phyloP scores from a whole-genome alignment of 2,888 invertebrate genomes.

The Nephrocerus scutellatus region DNA sequence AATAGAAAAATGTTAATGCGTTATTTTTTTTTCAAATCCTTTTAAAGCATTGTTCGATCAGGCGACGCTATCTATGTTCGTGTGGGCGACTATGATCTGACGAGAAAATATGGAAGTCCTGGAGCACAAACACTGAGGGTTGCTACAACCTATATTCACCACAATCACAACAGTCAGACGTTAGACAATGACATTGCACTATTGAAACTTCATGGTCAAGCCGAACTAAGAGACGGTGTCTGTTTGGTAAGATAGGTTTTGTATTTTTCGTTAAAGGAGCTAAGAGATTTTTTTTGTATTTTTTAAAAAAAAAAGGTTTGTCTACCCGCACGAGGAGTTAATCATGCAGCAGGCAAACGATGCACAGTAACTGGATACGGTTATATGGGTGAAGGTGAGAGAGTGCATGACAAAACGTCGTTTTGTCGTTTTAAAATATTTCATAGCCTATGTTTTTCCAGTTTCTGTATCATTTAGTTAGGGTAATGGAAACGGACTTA shows the following conservation, averaged over 20 bases:
- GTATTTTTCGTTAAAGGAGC: not conserved
- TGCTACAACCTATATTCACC: constrained; percentile 89
- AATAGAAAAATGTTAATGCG: not conserved
- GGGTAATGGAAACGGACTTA: no score
- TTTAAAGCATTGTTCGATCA: constrained; percentile 75
- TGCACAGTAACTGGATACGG: constrained; percentile 93
- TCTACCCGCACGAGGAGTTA: constrained; percentile 80
- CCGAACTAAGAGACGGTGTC: constrained; percentile 77
- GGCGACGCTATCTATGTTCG: constrained; percentile 90
- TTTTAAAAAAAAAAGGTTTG: constrained; percentile 57
- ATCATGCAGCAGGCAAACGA: constrained; percentile 80
- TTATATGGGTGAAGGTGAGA: constrained; percentile 87
- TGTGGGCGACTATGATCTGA: constrained; percentile 87
- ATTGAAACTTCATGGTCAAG: constrained; percentile 80
- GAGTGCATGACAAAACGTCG: no score
- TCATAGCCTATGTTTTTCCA: no score
- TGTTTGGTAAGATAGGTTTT: constrained; percentile 34
- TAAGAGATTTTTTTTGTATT: not conserved
- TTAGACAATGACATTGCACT: constrained; percentile 91
- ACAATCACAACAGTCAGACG: constrained; percentile 92
- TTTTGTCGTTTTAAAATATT: no score
- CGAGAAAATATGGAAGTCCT: constrained; percentile 82
- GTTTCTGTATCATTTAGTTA: no score
- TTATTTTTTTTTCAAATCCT: constrained; percentile 1
- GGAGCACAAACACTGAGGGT: constrained; percentile 86